phyloP scores from a whole-genome alignment of 1,140 invertebrate genomes.

The Sycobia sp. region DNA sequence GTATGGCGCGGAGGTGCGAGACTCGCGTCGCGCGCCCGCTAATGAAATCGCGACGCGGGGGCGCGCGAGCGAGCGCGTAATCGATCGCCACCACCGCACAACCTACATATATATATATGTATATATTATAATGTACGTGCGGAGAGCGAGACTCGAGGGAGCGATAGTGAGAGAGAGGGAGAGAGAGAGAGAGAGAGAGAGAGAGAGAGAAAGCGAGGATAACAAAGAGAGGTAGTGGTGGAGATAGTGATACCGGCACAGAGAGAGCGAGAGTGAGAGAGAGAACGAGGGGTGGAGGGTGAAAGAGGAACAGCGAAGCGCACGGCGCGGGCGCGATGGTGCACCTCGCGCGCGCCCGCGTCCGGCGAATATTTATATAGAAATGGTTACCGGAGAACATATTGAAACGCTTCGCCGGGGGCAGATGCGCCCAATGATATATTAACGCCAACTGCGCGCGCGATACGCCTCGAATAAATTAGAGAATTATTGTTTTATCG shows the following conservation, averaged over 20 bases:
- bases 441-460: conserved; percentile 62
- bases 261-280: conserved; percentile 7
- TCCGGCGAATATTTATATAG: conserved; percentile 54
- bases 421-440: conserved; percentile 63
- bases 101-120: too few relatives aligned
- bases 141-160: background rate
- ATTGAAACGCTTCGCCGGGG: conserved; percentile 58
- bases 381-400: conserved; percentile 56
- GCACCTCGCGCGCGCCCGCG: conserved; percentile 20
- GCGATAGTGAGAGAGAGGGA: conserved; percentile 3
- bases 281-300: background rate
- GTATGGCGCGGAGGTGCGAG: too few relatives aligned
- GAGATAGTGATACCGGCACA: too few relatives aligned
- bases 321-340: too few relatives aligned
- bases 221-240: background rate
- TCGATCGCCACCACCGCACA: conserved; percentile 6
- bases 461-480: conserved; percentile 59
- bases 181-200: background rate
- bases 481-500: conserved; percentile 63
- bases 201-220: background rate
- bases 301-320: background rate
- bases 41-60: conserved; percentile 22
- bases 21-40: conserved; percentile 21
- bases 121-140: too few relatives aligned
- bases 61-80: too few relatives aligned